Conservation (phyloP, 1,140 invertebrate species). For the Vanessa atalanta region DNA sequence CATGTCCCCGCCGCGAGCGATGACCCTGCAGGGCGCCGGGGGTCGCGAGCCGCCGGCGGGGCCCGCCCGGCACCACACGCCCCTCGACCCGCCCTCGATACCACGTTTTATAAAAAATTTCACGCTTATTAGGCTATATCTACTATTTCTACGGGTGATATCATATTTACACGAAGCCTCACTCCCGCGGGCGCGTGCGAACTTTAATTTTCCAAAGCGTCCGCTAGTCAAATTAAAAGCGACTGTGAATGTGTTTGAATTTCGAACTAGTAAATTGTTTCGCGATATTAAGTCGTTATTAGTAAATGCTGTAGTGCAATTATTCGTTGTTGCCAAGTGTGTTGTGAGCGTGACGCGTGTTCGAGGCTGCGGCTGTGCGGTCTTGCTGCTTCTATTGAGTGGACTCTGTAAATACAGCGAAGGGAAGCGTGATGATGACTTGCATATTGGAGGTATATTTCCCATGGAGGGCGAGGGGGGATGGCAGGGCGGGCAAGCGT, state of each 20-base stretch:
- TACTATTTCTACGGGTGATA: slow-evolving; percentile 65
- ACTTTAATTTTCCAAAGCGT: slow-evolving; percentile 77
- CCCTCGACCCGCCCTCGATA: slow-evolving; percentile 48
- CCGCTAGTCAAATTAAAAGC: slow-evolving; percentile 79
- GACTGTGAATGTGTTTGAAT: slow-evolving; percentile 52
- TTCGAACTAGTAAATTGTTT: slow-evolving; percentile 74
- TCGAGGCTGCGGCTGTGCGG: slow-evolving; percentile 37
- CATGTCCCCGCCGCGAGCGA: slow-evolving; percentile 74
- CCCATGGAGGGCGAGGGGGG: slow-evolving; percentile 97
- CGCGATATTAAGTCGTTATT: slow-evolving; percentile 66
- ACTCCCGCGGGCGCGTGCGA: slow-evolving; percentile 56
- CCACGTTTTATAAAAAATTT: slow-evolving; percentile 62
- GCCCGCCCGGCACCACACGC: slow-evolving; percentile 47
- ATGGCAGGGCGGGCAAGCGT: slow-evolving; percentile 97
- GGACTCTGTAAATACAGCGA: slow-evolving; percentile 55
- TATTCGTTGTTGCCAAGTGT: slow-evolving; percentile 78
- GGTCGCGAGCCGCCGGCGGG: slow-evolving; percentile 60
- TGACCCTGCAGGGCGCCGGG: slow-evolving; percentile 63
- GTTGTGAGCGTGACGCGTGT: slow-evolving; percentile 51
- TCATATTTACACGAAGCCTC: slow-evolving; percentile 53
- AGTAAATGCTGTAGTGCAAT: slow-evolving; percentile 77
- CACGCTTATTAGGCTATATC: slow-evolving; percentile 76
- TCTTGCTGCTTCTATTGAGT: slow-evolving; percentile 59
- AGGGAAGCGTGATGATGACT: slow-evolving; percentile 78
- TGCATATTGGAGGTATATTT: slow-evolving; percentile 99